Conservation (phyloP, 1,140 invertebrate genomes). For the Drosophila dunni region DNA sequence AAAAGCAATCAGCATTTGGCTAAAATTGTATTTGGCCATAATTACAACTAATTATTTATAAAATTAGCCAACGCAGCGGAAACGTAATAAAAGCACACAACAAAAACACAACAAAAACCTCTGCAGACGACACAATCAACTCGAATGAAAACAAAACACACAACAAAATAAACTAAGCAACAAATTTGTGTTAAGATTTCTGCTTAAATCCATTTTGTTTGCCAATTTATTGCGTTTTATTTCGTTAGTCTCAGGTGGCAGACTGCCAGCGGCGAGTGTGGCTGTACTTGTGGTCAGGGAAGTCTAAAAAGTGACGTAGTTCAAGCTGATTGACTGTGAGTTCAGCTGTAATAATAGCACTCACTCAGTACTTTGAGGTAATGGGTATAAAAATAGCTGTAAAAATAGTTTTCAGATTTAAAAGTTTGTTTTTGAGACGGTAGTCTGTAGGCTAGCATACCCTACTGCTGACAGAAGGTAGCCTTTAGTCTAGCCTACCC, state of each 20-base stretch:
- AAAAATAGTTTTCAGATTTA: no score
- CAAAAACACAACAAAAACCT: not conserved
- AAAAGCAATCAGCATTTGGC: conserved; percentile 13
- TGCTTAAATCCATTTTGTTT: conserved; percentile 22
- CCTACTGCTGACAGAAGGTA: no score
- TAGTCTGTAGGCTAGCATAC: no score
- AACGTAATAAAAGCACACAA: conserved; percentile 25
- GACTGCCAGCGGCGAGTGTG: conserved; percentile 18
- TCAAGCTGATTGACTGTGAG: not conserved
- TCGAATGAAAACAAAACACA: no score
- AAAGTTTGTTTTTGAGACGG: no score
- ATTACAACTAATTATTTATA: conserved; percentile 68
- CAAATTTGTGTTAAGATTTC: conserved; percentile 29
- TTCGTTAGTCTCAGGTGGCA: conserved; percentile 24
- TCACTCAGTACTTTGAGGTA: not conserved
- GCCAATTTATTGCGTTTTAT: conserved; percentile 29
- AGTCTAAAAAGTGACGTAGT: conserved; percentile 3
- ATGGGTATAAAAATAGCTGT: not conserved
- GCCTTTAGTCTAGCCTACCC: no score
- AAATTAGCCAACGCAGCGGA: conserved; percentile 51
- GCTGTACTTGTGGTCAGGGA: conserved; percentile 10
- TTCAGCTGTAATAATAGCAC: conserved; percentile 1
- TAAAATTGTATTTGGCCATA: conserved; percentile 25
- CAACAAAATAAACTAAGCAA: conserved; percentile 5
- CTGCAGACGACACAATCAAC: conserved; percentile 30